Evolutionary conservation across 2,113 vertebrate species (phyloP), one percentile per base, ranked within the genome.

Genomic region (zebrafish (Danio rerio)): DNA sequence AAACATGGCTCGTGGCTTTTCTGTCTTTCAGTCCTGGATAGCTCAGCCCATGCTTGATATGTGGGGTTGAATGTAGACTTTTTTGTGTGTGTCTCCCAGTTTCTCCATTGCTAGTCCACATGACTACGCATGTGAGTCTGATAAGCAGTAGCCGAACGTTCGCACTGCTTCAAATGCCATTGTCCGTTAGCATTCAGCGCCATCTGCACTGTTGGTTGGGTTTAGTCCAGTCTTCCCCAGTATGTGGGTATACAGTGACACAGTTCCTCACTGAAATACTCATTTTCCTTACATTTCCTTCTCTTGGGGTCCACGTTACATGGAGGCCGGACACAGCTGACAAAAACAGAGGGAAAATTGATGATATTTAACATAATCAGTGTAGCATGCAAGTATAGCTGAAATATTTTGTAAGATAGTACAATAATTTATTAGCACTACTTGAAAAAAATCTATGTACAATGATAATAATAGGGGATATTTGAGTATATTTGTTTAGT

Each of bases 191-290:
- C 72, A 20, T 47, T 56, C 58, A 65, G 5, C 1, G 40, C 62
- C 11, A 77, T 55, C 65, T 66, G 65, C 59, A 71, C 68, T 56
- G 42, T 74, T 49, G 15, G 21, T 21, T 6, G 74, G 0, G 42
- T 56, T 84, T 87, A 94, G 86, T 93, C 88, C 53, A 96, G 92
- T 87, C 95, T 94, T 92, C 96, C 95, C 97, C 96, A 98, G 10
- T 97, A 97, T 59, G 95, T 95, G 2, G 98, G 98, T 81, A 99
- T 94, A 65, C 97, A 99, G 83, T 94, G 95, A 87, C 98, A 99
- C 7, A 99, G 95, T 91, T 98, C 96, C 89, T 98, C 96, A n/a
- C 96, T 98, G 58, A 97, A 99, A 59, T 91, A 95, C 83, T 96
- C 93, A 43, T 95, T 95, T 1, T 93, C 88, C 0, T 96, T 96